phyloP scores from a whole-genome alignment of 2,797 vertebrate species.

The Acipenser oxyrinchus region DNA sequence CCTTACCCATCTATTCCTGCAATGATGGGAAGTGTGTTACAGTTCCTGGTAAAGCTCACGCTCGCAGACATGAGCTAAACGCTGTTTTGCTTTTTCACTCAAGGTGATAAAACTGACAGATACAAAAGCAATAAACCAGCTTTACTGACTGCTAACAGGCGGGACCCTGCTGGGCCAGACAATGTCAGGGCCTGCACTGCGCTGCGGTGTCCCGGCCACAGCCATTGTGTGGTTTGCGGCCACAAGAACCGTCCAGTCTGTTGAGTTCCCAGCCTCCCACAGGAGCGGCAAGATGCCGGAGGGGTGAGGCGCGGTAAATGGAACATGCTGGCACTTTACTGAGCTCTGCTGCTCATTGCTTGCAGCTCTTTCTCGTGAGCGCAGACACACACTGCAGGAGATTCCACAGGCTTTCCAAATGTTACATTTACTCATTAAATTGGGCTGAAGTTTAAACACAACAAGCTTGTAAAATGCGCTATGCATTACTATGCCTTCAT shows the following conservation, averaged over 20 bases:
- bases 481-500: too few relatives aligned
- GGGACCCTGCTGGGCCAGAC: slow-evolving; percentile 24
- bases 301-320: slow-evolving; percentile 34
- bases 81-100: slow-evolving; percentile 23
- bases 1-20: too few relatives aligned
- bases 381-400: too few relatives aligned
- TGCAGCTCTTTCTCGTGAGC: too few relatives aligned
- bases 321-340: slow-evolving; percentile 46
- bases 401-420: too few relatives aligned
- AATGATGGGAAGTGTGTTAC: too few relatives aligned
- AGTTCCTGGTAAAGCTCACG: too few relatives aligned
- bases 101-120: slow-evolving; percentile 32
- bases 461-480: too few relatives aligned
- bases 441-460: too few relatives aligned
- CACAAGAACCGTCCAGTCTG: slow-evolving; percentile 27
- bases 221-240: slow-evolving; percentile 25
- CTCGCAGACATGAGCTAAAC: too few relatives aligned
- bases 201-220: slow-evolving; percentile 16
- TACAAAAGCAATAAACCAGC: slow-evolving; percentile 27
- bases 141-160: slow-evolving; percentile 36
- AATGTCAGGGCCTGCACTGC: slow-evolving; percentile 12
- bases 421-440: too few relatives aligned
- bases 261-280: slow-evolving; percentile 35
- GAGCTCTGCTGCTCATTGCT: slow-evolving; percentile 24
- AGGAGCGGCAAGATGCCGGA: slow-evolving; percentile 34